Base-by-base conservation (phyloP, 2,113 vertebrate genomes). In the Smithornis capensis region DNA sequence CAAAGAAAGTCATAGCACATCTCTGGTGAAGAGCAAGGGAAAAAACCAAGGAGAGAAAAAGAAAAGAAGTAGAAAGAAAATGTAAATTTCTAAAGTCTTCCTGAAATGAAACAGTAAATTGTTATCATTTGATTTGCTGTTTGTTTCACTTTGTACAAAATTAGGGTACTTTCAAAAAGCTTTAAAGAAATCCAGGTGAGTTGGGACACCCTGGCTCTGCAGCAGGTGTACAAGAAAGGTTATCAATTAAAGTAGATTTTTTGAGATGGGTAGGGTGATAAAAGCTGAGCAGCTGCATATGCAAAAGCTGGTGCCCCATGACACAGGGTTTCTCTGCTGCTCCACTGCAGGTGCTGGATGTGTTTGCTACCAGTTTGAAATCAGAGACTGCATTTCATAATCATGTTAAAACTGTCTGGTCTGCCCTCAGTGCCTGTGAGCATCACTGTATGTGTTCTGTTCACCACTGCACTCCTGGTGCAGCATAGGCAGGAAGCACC, bases 381-480 rank as follows among this genome's bases (percentile, higher is more conserved):
- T 33, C 28, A 5, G 59, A 73, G 59, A 49, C 9, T 64, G 37
- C 64, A 29, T 69, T 82, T 85, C 35, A 6, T 44, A 76, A 70
- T 31, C 37, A 38, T 65, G 50, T n/a, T 14, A 38, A 50, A 79
- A 31, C 15, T 38, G 53, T 35, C 79, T 37, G 15, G 47, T 35
- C 67, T 6, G 23, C 28, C 18, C 29, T 18, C 2, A 1, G 70
- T 28, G 65, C 59, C 82, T 5, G 27, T 1, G 6, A 12, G 9
- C 7, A 29, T 71, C 17, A 3, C 27, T 42, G 9, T 7, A 38
- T 55, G 75, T 45, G 83, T 45, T 10, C 22, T 13, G 65, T 60
- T 52, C 50, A 78, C 90, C 86, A 90, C 44, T 84, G 80, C 92
- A 88, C 91, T 93, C 87, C 88, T 77, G 92, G 87, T 68, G 92